Evolutionary conservation across 2,888 invertebrate species (phyloP), one percentile per base, ranked within the genome.

Genomic region (Yponomeuta cagnagella): DNA sequence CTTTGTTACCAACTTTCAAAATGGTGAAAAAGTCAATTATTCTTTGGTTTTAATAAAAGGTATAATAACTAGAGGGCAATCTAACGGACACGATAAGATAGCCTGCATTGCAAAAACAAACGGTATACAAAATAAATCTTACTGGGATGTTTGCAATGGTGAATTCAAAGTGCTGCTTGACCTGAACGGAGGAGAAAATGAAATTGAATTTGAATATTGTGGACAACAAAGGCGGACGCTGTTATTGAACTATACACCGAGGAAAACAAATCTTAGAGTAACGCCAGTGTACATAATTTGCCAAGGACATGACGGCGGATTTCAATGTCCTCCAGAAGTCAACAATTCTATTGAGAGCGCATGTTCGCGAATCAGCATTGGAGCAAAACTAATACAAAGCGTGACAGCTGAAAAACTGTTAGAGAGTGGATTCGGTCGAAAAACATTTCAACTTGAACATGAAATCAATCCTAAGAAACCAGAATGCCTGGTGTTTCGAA

Each of bases 381-480:
- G 96, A 68, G 93, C 96, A 12, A 95, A 96, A 79, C 89, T 98
- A 70, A 94, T 98, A 73, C 98, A 98, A 88, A 94, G 96, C 72
- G 91, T 98, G 75, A 96, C 96, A 74, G 97, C 97, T 0, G 97
- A 98, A 85, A 98, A 97, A 84, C 87, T 98, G 37, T 93, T 94
- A 75, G 96, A 97, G 83, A 95, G 95, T 75, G 96, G 96, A 12
- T 94, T 96, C 71, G 95, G 94, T 1, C 90, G 96, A 73, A 95
- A 96, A 89, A 97, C 98, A 1, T 98, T 98, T 85, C 94, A 95
- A 76, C 84, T 98, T 37, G 96, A 96, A 82, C 93, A 94, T 74
- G 93, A 94, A 78, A 85, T 94, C 5, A 93, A 94, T 74, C 86
- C 91, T 2, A 90, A 88, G 76, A 90, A 86, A 75, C 89, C 93